phyloP scores from a whole-genome alignment of 2,113 vertebrate genomes.

The Catagonus wagneri region DNA sequence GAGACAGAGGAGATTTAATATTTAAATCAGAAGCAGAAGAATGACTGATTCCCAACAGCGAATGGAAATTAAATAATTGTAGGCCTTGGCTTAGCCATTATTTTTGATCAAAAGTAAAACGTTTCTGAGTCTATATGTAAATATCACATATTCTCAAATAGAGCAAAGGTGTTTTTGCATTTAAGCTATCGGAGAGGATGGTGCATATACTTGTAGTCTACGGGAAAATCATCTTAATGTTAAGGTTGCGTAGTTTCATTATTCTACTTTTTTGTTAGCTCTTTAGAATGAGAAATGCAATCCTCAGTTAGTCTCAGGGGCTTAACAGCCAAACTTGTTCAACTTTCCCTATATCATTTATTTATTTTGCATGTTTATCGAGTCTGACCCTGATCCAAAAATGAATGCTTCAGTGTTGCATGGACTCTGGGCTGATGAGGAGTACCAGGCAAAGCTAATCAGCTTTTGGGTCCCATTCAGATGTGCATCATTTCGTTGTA shows the following conservation, averaged over 20 bases:
- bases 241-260: not conserved
- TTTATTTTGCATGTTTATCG: conserved; percentile 54
- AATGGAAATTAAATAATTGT: conserved; percentile 7
- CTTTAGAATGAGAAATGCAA: conserved; percentile 55
- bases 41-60: not conserved
- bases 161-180: not conserved
- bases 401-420: conserved; percentile 37
- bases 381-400: not conserved
- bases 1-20: not conserved
- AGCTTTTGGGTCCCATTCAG: not conserved
- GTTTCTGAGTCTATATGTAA: not conserved
- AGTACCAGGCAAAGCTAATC: not conserved
- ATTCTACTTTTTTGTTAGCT: not conserved
- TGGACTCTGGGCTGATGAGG: not conserved
- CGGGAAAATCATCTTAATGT: conserved; percentile 25
- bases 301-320: not conserved
- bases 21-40: not conserved
- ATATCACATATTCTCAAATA: not conserved
- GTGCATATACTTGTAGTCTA: not conserved
- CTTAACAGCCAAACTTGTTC: not conserved
- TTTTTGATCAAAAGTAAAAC: conserved; percentile 14
- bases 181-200: conserved; percentile 27
- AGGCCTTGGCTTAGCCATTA: not conserved
- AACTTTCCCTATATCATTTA: conserved; percentile 52
- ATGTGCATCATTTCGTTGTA: not conserved